Conservation (phyloP, 2,113 vertebrate genomes). For the western clawed frog (Xenopus tropicalis) region DNA sequence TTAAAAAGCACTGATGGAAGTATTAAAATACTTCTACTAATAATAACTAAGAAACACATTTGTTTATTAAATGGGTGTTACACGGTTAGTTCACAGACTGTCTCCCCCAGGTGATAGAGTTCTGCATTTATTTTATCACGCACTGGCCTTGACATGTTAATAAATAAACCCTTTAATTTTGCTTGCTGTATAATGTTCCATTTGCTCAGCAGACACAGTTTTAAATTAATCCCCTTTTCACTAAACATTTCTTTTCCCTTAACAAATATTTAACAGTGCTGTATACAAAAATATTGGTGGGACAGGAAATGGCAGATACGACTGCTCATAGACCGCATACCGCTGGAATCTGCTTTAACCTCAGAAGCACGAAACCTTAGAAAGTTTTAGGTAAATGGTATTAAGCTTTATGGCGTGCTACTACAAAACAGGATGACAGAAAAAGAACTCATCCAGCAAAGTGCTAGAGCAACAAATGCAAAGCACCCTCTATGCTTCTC, state of each 20-base stretch:
- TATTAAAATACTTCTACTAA: background rate
- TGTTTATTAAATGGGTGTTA: background rate
- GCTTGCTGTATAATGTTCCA: conserved; percentile 1
- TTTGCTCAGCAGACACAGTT: conserved; percentile 3
- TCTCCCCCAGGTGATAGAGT: background rate
- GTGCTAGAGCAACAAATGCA: background rate
- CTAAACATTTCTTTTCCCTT: conserved; percentile 8
- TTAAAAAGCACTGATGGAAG: no score
- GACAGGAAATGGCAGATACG: conserved; percentile 11
- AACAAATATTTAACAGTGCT: conserved; percentile 6
- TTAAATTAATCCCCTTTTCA: background rate
- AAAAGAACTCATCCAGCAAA: background rate
- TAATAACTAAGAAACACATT: background rate
- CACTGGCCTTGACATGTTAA: background rate
- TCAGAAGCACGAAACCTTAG: conserved; percentile 4
- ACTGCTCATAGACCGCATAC: background rate
- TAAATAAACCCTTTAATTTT: conserved; percentile 6
- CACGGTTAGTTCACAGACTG: no score
- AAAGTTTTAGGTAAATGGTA: background rate
- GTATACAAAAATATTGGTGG: background rate
- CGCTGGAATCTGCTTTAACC: conserved; percentile 3
- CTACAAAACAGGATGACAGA: background rate
- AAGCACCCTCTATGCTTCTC: background rate
- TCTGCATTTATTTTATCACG: background rate
- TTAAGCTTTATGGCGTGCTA: background rate